Evolutionary conservation across 2,888 invertebrate genomes (phyloP).

Genomic region (Crepidodera aurea): DNA sequence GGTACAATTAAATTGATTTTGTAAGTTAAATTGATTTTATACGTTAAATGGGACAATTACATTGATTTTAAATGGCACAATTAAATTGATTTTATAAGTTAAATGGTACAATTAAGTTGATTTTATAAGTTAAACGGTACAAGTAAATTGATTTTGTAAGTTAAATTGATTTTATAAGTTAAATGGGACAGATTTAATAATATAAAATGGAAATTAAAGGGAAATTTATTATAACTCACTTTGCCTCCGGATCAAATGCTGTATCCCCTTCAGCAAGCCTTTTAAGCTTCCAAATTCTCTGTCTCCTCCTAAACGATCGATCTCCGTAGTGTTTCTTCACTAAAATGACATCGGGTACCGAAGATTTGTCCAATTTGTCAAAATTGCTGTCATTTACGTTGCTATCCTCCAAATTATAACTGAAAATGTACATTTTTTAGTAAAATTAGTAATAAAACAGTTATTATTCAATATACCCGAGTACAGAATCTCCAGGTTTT

Average conservation of each 20-base stretch:
- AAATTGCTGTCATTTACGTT: constrained; percentile 92
- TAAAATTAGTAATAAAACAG: not conserved
- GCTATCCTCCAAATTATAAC: constrained; percentile 87
- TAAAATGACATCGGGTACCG: constrained; percentile 90
- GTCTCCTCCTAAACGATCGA: constrained; percentile 73
- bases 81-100: not conserved
- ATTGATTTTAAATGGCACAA: too few species aligned
- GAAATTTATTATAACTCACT: too few species aligned
- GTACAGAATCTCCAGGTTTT: constrained; percentile 89
- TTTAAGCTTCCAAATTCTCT: constrained; percentile 90
- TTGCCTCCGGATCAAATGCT: constrained; percentile 69
- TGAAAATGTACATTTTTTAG: too few species aligned
- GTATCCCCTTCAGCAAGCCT: constrained; percentile 79
- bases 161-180: too few species aligned
- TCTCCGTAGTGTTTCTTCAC: constrained; percentile 91
- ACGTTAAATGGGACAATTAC: too few species aligned
- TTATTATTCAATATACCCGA: constrained; percentile 72
- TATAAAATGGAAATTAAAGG: too few species aligned
- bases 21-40: too few species aligned
- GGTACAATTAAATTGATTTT: not conserved
- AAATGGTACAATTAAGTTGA: constrained; percentile 21
- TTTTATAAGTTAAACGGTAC: constrained; percentile 18
- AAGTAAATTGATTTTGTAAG: not conserved
- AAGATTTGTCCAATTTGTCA: constrained; percentile 77
- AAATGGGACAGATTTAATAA: too few species aligned